Evolutionary conservation across 2,113 vertebrate genomes (phyloP).

Genomic region (Tetrao urogallus): DNA sequence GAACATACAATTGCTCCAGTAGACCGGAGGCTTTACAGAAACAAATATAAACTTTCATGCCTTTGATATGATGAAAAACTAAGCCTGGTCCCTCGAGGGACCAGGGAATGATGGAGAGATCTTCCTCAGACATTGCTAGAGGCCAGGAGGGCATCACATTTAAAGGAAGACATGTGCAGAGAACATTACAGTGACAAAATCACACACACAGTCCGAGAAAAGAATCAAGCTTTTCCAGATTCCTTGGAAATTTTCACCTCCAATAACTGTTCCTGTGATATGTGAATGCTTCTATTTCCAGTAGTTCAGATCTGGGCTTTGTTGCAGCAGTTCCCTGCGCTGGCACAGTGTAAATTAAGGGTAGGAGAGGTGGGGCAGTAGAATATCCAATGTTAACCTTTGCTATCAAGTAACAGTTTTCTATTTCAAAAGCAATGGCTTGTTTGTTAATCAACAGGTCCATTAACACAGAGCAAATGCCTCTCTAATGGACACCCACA

Average conservation of each 20-base stretch:
- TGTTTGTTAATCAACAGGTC: constrained; percentile 65
- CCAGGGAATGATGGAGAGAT: neutral
- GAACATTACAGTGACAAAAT: neutral
- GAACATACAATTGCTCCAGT: neutral
- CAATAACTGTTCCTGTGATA: neutral
- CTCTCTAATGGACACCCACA: constrained; percentile 49
- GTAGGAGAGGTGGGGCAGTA: neutral
- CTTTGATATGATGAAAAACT: neutral
- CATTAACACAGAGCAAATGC: constrained; percentile 32
- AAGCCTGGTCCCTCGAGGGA: neutral
- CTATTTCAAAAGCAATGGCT: neutral
- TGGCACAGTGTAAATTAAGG: neutral
- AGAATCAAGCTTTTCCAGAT: neutral
- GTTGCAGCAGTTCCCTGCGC: neutral
- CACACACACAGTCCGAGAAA: rapidly evolving
- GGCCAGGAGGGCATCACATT: neutral
- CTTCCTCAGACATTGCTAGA: neutral
- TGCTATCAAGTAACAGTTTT: constrained; percentile 8
- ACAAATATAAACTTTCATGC: neutral
- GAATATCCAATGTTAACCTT: neutral
- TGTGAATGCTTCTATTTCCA: neutral
- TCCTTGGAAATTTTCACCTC: neutral
- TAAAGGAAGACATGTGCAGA: neutral
- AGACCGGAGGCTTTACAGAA: neutral
- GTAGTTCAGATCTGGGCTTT: neutral